These are phyloP conservation scores for Isichthys henryi DNA, from an alignment of 2,113 vertebrate species.

Conservation along the genomic window DNA sequence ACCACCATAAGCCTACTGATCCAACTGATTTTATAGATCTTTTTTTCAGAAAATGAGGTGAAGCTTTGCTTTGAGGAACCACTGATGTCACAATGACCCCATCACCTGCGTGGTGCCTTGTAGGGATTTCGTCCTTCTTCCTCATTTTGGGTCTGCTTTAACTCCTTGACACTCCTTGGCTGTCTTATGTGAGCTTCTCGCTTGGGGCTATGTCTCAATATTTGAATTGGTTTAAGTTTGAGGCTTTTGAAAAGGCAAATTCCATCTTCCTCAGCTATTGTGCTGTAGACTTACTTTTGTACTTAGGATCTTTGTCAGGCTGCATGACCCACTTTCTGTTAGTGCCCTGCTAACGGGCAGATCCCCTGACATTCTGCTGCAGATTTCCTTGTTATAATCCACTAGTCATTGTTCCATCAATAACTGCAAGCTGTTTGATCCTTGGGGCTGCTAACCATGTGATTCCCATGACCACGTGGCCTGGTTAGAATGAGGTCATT, in stretches of 20 bases:
- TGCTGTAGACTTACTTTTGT: neutral
- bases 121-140: neutral
- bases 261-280: neutral
- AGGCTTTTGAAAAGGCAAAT: neutral
- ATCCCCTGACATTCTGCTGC: neutral
- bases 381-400: neutral
- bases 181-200: neutral
- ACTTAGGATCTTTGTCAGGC: neutral
- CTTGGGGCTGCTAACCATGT: neutral
- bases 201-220: neutral
- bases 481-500: neutral
- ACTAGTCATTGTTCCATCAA: neutral
- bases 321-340: slow-evolving; percentile 6
- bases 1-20: neutral
- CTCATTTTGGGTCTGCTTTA: neutral
- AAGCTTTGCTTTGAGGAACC: neutral
- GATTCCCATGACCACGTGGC: neutral
- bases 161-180: neutral
- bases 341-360: neutral
- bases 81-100: neutral
- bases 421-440: neutral
- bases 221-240: slow-evolving; percentile 1
- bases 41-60: neutral
- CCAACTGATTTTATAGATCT: neutral
- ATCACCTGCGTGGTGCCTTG: neutral